phyloP scores from a whole-genome alignment of 2,113 vertebrate genomes.

The Narcine bancroftii region DNA sequence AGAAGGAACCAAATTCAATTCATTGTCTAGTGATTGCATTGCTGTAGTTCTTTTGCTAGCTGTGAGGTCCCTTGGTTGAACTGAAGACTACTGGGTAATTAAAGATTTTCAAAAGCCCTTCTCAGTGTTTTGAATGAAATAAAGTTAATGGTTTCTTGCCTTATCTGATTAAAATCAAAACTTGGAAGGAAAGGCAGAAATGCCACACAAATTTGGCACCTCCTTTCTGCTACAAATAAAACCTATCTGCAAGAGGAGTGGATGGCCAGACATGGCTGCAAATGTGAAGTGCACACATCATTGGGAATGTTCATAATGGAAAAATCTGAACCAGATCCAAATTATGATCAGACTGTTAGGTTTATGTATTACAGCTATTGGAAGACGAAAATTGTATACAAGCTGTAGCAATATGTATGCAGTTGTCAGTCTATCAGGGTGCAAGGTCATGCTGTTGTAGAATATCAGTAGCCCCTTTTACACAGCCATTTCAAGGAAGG shows the following conservation, averaged over 20 bases:
- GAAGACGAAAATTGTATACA: background rate
- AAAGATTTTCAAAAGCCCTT: background rate
- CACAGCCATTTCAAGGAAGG: too few relatives aligned
- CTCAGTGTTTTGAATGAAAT: background rate
- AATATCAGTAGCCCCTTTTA: too few relatives aligned
- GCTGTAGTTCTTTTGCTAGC: background rate
- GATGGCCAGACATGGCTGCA: background rate
- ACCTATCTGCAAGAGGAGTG: background rate
- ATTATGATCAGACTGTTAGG: background rate
- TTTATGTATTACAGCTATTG: background rate
- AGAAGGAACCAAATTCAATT: too few relatives aligned
- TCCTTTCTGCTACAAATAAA: background rate
- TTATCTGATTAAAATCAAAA: background rate
- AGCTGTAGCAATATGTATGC: background rate
- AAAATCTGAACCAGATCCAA: background rate
- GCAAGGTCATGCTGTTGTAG: too few relatives aligned
- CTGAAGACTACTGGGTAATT: background rate
- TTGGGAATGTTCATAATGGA: background rate
- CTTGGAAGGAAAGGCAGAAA: background rate
- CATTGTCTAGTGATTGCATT: background rate
- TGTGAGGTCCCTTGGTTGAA: background rate
- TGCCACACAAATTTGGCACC: background rate
- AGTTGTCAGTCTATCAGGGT: background rate
- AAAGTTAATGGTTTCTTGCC: background rate
- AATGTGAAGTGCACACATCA: background rate